Evolutionary conservation across 2,113 vertebrate genomes (phyloP), one percentile per base, ranked within the genome.

Genomic region (Notarius quadriscutis): DNA sequence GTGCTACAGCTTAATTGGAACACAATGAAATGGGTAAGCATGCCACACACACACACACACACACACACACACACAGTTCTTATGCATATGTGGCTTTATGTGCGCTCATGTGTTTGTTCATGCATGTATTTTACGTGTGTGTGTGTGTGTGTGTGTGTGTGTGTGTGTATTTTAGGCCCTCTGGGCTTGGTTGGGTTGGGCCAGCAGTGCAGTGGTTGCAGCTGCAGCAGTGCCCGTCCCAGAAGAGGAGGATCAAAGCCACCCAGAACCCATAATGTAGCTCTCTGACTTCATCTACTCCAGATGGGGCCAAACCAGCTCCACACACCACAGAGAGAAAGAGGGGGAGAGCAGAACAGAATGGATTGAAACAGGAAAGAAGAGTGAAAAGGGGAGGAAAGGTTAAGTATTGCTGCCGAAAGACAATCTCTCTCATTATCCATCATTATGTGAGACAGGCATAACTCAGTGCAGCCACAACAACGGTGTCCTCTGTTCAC

Each of bases 241-340:
- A 89, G 87, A 82, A 90, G 87, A 87, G 89, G 89, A 91, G 84
- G 88, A 89, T 91, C 86, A 91, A 91, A 91, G 91, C 88, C 92
- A 95, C 96, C 96, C 95, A 96, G 96, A 96, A 91, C 91, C 94
- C 95, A 97, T 96, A 96, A 97, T 97, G 97, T 97, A 97, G 97
- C 87, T 97, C 96, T 96, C 95, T 95, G 95, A 96, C 94, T 97
- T 97, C 96, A 98, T 97, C 93, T 94, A 92, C 93, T 97, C 96
- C 97, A 98, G 97, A 99, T 99, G 97, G 93, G 94, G 91, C 90
- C 85, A 91, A 88, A 86, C 65, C 88, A 86, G 30, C n/a, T 74
- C 62, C 71, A 95, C 95, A 93, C 51, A 50, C 74, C 63, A 84
- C 72, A 85, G 81, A 82, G 79, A 84, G 62, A 87, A 51, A 79